A percentile compares a stretch with the other conserved stretches of the same genome.
Evolutionary conservation across 1,140 invertebrate genomes (phyloP).

Genomic region (Penaeus japonicus): DNA sequence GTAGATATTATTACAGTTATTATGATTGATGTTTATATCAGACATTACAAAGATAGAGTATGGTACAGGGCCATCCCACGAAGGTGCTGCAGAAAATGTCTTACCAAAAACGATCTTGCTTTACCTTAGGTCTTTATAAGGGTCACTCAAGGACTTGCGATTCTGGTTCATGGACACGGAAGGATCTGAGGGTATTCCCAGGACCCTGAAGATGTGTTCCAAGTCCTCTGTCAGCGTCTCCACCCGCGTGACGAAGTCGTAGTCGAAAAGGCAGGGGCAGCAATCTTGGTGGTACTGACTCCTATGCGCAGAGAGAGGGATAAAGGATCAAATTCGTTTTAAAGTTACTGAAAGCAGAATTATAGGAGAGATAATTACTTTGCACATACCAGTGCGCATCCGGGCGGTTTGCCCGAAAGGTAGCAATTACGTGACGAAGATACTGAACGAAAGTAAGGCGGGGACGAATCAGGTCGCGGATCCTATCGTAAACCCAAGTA

Average conservation of each 20-base stretch:
- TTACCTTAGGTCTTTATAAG: too few species aligned
- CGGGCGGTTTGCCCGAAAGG: background rate
- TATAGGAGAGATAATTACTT: too few species aligned
- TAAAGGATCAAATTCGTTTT: too few species aligned
- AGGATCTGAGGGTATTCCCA: background rate
- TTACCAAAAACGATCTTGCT: too few species aligned
- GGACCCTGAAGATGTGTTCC: background rate
- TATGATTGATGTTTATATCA: too few species aligned
- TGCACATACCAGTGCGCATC: background rate
- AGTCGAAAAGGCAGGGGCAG: background rate
- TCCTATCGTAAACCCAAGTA: background rate
- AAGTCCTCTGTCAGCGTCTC: background rate
- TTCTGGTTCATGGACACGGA: background rate
- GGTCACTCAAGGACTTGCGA: too few species aligned
- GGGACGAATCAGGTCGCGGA: background rate
- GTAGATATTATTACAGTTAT: too few species aligned
- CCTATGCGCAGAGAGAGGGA: background rate
- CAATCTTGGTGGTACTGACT: background rate
- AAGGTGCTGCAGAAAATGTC: too few species aligned
- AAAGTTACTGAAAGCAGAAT: too few species aligned
- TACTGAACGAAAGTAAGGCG: background rate
- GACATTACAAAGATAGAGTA: too few species aligned
- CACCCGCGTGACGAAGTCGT: background rate
- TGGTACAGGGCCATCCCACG: too few species aligned
- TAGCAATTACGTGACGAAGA: background rate